Conservation (phyloP, 2,113 vertebrate genomes). For the Acrocephalus arundinaceus region DNA sequence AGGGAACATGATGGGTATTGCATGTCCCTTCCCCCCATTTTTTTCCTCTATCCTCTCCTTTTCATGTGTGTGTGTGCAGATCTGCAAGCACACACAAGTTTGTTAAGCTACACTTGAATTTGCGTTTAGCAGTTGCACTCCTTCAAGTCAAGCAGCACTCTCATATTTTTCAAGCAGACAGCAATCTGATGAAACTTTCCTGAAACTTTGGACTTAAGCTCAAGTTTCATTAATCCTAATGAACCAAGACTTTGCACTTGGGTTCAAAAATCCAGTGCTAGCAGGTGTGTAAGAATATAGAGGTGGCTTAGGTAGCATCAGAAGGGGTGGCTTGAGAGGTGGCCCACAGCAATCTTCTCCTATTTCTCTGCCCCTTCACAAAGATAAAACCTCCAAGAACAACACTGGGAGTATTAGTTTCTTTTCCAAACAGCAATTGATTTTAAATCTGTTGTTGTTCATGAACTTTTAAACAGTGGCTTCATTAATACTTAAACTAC, state of each 20-base stretch:
- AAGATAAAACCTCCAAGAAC: background rate
- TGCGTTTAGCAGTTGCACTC: background rate
- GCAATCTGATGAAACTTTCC: background rate
- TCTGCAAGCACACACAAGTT: accelerated
- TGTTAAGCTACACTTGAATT: background rate
- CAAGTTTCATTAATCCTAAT: background rate
- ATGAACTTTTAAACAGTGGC: background rate
- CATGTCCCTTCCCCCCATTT: background rate
- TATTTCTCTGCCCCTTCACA: background rate
- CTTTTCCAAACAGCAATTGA: background rate
- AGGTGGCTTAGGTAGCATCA: background rate
- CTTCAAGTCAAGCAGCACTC: background rate
- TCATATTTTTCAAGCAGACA: background rate
- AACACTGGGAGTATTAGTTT: background rate
- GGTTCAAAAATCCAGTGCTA: background rate
- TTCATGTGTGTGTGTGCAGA: background rate
- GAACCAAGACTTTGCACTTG: background rate
- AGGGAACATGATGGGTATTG: background rate
- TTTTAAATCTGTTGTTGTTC: background rate
- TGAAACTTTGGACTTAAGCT: background rate
- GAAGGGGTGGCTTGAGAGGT: background rate
- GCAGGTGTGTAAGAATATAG: background rate
- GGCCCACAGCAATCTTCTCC: background rate
- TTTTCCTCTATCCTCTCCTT: background rate
- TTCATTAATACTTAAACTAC: background rate